Evolutionary conservation across 2,888 invertebrate species (phyloP).

Genomic region (Mimumesa dahlbomi): DNA sequence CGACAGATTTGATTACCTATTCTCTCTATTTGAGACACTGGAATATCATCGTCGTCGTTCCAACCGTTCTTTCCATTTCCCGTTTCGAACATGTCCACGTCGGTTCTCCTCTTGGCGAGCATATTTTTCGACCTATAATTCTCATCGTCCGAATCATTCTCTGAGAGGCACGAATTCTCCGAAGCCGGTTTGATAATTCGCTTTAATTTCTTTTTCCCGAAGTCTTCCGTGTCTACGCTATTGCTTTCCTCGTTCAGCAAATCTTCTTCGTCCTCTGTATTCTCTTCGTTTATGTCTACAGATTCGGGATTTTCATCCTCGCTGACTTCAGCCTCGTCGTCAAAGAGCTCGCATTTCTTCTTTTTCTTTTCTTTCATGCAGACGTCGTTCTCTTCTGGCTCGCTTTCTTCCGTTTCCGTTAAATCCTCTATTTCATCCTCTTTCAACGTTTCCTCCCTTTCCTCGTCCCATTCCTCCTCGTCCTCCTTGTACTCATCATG

Average conservation of each 20-base stretch:
- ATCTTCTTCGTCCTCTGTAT: conserved; percentile 48
- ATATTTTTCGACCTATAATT: conserved; percentile 8
- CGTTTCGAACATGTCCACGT: conserved; percentile 63
- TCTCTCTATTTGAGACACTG: conserved; percentile 41
- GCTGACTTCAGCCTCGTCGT: conserved; percentile 82
- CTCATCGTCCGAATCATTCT: conserved; percentile 8
- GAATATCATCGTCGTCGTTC: conserved; percentile 53
- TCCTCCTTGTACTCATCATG: conserved; percentile 81
- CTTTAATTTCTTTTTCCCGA: no score
- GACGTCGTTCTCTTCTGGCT: conserved; percentile 76
- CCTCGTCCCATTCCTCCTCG: conserved; percentile 79
- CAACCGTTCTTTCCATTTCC: conserved; percentile 52
- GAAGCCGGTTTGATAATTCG: no score
- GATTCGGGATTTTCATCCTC: conserved; percentile 81
- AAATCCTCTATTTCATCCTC: conserved; percentile 75
- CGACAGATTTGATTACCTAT: conserved; percentile 62
- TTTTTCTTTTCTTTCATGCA: conserved; percentile 64
- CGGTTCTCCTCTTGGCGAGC: conserved; percentile 53
- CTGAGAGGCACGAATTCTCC: conserved; percentile 22
- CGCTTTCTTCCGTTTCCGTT: conserved; percentile 61
- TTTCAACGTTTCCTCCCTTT: conserved; percentile 69
- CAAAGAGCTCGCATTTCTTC: conserved; percentile 75
- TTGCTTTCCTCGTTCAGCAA: conserved; percentile 55
- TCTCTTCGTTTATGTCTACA: conserved; percentile 61
- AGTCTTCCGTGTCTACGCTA: conserved; percentile 34